phyloP scores from a whole-genome alignment of 2,797 vertebrate genomes.

The Meriones psammophilus region DNA sequence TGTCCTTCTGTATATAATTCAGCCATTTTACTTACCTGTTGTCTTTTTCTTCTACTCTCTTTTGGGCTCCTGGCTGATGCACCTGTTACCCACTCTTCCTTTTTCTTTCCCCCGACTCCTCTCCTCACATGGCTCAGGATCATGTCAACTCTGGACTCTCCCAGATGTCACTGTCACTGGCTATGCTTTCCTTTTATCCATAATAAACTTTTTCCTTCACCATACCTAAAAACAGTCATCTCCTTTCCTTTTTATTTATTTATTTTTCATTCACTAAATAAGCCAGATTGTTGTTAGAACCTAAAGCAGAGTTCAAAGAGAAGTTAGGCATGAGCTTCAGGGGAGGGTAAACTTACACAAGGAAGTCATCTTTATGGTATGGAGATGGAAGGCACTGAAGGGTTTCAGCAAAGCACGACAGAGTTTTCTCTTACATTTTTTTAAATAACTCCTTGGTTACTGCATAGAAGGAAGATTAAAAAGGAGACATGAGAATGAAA shows the following conservation, averaged over 20 bases:
- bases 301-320: not conserved
- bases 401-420: not conserved
- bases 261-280: not conserved
- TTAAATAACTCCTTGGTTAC: not conserved
- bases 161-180: not conserved
- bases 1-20: not conserved
- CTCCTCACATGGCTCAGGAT: not conserved
- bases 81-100: not conserved
- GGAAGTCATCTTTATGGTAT: not conserved
- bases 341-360: not conserved
- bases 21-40: not conserved
- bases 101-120: not conserved
- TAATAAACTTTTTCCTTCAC: not conserved
- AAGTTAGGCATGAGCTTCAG: not conserved
- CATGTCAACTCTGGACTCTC: not conserved
- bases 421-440: not conserved
- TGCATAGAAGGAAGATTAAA: not conserved
- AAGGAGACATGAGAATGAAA: not conserved
- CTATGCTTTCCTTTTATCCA: not conserved
- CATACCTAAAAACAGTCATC: not conserved
- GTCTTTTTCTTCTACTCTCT: not conserved
- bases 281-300: not conserved
- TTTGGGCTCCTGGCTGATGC: not conserved
- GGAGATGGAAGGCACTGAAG: not conserved
- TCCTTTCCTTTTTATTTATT: not conserved